Percentiles rank a stretch among this genome's conserved stretches.
Evolutionary conservation across 2,797 vertebrate genomes (phyloP).

Genomic region (Diglossa cyanea): DNA sequence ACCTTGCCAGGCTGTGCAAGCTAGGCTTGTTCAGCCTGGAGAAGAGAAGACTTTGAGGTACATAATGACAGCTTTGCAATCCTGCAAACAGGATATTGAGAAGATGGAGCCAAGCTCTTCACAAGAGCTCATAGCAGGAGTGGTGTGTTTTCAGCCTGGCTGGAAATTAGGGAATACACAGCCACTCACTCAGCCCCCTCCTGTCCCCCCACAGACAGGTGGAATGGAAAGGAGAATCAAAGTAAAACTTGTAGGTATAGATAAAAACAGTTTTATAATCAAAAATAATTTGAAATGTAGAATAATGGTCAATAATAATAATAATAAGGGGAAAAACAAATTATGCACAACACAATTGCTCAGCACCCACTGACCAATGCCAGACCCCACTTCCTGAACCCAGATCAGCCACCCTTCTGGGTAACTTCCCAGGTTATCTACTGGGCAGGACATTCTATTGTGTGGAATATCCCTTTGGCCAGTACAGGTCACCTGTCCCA

Average conservation of each 20-base stretch:
- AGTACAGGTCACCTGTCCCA: neutral
- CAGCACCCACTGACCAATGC: neutral
- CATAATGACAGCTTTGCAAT: neutral
- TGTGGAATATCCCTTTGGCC: neutral
- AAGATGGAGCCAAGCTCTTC: neutral
- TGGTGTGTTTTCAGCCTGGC: neutral
- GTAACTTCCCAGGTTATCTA: neutral
- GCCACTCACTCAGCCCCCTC: accelerated
- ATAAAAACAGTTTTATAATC: neutral
- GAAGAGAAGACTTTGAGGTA: neutral
- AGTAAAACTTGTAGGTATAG: neutral
- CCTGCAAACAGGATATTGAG: neutral
- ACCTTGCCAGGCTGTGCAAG: neutral
- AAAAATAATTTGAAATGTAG: neutral
- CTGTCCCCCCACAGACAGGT: neutral
- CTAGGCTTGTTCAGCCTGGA: neutral
- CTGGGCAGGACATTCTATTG: neutral
- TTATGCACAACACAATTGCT: accelerated
- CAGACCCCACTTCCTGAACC: neutral
- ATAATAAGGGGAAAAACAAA: neutral
- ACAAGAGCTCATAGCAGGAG: neutral
- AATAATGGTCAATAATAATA: neutral
- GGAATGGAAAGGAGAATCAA: neutral
- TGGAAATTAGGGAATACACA: neutral
- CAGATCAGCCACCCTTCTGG: neutral